Conservation (phyloP, 1,140 invertebrate species). For the Lasaia peninsularis region DNA sequence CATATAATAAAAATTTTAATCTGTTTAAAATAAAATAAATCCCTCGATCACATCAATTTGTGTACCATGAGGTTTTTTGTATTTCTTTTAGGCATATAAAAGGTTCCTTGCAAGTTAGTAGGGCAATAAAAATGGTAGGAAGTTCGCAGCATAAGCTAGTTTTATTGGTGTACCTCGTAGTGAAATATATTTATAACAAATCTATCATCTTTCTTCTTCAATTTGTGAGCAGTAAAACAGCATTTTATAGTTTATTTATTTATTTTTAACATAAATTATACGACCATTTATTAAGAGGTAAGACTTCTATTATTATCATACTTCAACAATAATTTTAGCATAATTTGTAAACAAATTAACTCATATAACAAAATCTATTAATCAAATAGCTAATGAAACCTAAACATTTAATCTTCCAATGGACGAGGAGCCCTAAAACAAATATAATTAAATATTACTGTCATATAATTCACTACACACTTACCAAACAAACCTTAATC, state of each 20-base stretch:
- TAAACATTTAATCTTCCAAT: background rate
- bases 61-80: no score
- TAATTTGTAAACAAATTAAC: background rate
- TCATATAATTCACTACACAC: background rate
- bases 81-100: no score
- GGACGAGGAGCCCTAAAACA: background rate
- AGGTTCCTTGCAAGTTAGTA: no score
- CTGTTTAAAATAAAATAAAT: no score
- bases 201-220: no score
- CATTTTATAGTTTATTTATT: constrained; percentile 18
- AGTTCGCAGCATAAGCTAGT: no score
- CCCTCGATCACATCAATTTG: no score
- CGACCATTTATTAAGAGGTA: constrained; percentile 33
- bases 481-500: constrained; percentile 1
- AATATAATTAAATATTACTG: background rate
- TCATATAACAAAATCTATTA: no score
- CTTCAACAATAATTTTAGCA: constrained; percentile 27
- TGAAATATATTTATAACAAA: no score
- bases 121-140: no score
- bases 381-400: background rate
- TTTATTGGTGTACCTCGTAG: no score
- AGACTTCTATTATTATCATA: constrained; percentile 32
- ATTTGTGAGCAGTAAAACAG: constrained; percentile 1
- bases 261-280: constrained; percentile 31
- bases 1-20: no score